Conservation (phyloP, 2,113 vertebrate genomes). For the Anhinga anhinga region DNA sequence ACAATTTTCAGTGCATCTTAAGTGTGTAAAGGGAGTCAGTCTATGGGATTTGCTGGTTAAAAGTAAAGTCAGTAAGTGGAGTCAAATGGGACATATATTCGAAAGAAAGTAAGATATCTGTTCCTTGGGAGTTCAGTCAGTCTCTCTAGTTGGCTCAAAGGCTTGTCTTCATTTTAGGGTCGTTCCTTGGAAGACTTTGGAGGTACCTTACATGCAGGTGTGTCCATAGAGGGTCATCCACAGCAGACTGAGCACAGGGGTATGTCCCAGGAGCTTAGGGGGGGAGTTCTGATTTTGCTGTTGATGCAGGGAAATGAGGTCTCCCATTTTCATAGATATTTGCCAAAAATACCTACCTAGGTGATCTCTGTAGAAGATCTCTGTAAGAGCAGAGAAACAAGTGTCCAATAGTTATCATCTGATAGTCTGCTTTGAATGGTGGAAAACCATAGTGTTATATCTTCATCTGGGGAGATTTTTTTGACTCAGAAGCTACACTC, state of each 20-base stretch:
- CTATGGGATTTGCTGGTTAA: background rate
- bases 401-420: background rate
- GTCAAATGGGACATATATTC: background rate
- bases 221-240: background rate
- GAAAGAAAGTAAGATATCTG: background rate
- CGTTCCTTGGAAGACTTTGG: background rate
- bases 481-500: background rate
- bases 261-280: background rate
- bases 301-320: background rate
- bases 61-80: background rate
- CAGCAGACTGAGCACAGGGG: background rate
- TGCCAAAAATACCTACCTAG: background rate
- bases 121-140: background rate
- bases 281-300: background rate
- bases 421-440: background rate
- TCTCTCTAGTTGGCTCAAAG: background rate
- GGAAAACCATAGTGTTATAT: background rate
- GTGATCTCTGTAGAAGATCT: background rate
- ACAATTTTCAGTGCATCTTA: background rate
- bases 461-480: background rate
- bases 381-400: background rate
- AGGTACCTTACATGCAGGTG: background rate
- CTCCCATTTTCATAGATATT: background rate
- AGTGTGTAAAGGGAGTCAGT: background rate
- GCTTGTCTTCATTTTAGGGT: background rate